Evolutionary conservation across 2,113 vertebrate species (phyloP).

Genomic region (Xenopus tropicalis): UCB_Xtro_10.0 CM004446.2:54337001-54337500

Average conservation of each 20-base stretch:
- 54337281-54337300: conserved; percentile 2
- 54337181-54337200: too few relatives aligned
- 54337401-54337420: conserved; percentile 6
- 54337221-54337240: too few relatives aligned
- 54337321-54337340: background rate
- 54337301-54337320: background rate
- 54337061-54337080: too few relatives aligned
- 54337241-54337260: background rate
- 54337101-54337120: too few relatives aligned
- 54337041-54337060: too few relatives aligned
- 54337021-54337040: too few relatives aligned
- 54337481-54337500: conserved; percentile 22
- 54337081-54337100: too few relatives aligned
- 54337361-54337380: conserved; percentile 11
- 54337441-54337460: background rate
- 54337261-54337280: background rate
- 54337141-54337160: too few relatives aligned
- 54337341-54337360: conserved; percentile 5
- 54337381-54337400: conserved; percentile 7
- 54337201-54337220: too few relatives aligned
- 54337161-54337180: too few relatives aligned
- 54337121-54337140: too few relatives aligned
- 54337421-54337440: background rate
- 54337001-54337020: too few relatives aligned
- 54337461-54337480: conserved; percentile 10